Evolutionary conservation across 2,113 vertebrate genomes (phyloP), one percentile per base, ranked within the genome.

Genomic region (Lamprologus tigripictilis): DNA sequence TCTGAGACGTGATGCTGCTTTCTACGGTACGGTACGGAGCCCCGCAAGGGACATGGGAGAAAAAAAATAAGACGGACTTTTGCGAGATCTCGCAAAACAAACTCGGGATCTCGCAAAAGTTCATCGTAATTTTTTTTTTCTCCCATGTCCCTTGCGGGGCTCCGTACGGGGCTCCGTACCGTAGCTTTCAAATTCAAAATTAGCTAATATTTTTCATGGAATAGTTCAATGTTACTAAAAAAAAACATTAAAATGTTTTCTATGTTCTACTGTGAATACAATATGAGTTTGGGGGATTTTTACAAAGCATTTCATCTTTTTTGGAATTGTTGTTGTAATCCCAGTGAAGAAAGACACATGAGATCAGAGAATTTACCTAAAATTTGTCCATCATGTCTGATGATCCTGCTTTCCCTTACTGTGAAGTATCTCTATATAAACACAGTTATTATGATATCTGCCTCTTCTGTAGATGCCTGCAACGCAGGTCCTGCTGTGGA

Each of bases 401-500:
- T 33, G 7, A 13, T 58, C 21, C 31, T 51, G 7, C 23, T n/a
- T 78, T 63, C n/a, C 76, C 45, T 13, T n/a, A 33, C 35, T 5
- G 2, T 73, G 14, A 16, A 71, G 14, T n/a, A 19, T 49, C 26
- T n/a, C 73, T n/a, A 78, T 11, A 78, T 33, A 78, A 51, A 33
- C 73, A n/a, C n/a, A 10, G 9, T 40, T 23, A 1, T 58, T 4
- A 47, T 10, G 10, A 26, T 40, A 7, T n/a, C 16, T 49, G 40
- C 76, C 8, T 85, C 19, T 76, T n/a, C 12, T 83, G 16, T 78
- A 91, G 80, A 89, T 88, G 83, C 81, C 19, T 37, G 33, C 17
- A n/a, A 68, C 9, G 78, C 88, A 95, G 94, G 83, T 57, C 80
- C 86, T 55, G 57, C 90, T 23, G 93, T 90, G 66, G 96, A 97